These are phyloP conservation scores for Microtus richardsoni DNA, from an alignment of 2,113 vertebrate species.

Conservation along the genomic window DNA sequence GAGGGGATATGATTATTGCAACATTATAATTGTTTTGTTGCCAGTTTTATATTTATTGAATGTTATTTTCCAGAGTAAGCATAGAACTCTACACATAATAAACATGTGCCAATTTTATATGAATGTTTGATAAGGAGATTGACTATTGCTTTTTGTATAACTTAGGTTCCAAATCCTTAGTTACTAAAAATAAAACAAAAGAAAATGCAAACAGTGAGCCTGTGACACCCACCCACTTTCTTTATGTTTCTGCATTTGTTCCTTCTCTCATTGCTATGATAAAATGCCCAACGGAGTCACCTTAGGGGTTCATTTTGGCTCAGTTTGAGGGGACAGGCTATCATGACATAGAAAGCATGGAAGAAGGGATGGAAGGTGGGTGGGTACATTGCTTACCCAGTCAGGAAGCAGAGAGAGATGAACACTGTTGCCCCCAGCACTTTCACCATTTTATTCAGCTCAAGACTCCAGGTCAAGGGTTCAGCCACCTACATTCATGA, in stretches of 20 bases:
- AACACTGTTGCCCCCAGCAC: not conserved
- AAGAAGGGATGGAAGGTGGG: no score
- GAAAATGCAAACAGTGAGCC: not conserved
- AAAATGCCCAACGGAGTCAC: not conserved
- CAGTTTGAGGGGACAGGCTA: not conserved
- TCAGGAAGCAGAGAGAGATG: not conserved
- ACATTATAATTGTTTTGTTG: not conserved
- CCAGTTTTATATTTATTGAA: not conserved
- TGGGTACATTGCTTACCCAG: not conserved
- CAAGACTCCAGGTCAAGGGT: not conserved
- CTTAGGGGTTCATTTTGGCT: not conserved
- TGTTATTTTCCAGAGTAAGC: not conserved
- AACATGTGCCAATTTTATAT: not conserved
- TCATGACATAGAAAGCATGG: not conserved
- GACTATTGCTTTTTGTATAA: not conserved
- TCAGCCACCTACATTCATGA: not conserved
- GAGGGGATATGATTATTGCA: not conserved
- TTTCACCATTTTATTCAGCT: not conserved
- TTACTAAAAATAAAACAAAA: not conserved
- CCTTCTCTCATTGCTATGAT: not conserved
- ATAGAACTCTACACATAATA: not conserved
- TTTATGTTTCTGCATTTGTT: not conserved
- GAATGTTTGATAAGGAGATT: not conserved
- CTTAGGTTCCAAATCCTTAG: not conserved
- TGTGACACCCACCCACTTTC: not conserved